Percentiles rank a stretch among this genome's conserved stretches.
Evolutionary conservation across 2,797 vertebrate genomes (phyloP).

Genomic region (Hydrocynus forskahlii): DNA sequence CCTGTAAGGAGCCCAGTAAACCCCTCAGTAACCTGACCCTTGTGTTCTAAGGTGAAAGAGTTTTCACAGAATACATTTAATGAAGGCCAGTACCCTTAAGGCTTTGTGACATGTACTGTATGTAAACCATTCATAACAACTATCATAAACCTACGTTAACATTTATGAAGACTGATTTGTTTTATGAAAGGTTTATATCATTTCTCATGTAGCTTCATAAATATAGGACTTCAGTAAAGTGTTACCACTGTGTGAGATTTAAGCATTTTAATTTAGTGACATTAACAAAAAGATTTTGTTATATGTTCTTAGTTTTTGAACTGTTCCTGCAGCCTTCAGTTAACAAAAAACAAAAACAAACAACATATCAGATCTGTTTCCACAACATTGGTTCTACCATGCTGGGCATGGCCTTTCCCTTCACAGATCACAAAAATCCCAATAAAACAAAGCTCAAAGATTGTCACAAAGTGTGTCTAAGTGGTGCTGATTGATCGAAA

Average conservation of each 20-base stretch:
- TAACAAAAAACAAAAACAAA: background rate
- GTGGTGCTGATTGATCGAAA: slow-evolving; percentile 46
- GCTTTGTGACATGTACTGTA: no score
- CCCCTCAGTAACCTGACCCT: background rate
- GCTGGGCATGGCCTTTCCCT: background rate
- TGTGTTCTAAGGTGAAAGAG: background rate
- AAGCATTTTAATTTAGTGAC: background rate
- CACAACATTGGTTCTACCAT: background rate
- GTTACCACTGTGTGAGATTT: background rate
- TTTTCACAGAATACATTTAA: background rate
- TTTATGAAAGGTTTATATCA: no score
- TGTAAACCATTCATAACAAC: no score
- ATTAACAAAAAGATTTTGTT: no score
- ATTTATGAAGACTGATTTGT: no score
- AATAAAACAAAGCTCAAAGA: slow-evolving; percentile 27
- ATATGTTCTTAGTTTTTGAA: background rate
- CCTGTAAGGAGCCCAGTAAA: background rate
- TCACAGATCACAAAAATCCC: slow-evolving; percentile 9
- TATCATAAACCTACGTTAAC: no score
- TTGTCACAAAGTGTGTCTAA: slow-evolving; percentile 38
- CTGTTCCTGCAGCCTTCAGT: background rate
- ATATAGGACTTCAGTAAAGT: no score
- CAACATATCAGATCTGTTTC: slow-evolving; percentile 1
- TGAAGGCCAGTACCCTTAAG: no score
- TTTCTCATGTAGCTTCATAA: no score